Evolutionary conservation across 2,113 vertebrate species (phyloP).

Genomic region (Setophaga coronata): DNA sequence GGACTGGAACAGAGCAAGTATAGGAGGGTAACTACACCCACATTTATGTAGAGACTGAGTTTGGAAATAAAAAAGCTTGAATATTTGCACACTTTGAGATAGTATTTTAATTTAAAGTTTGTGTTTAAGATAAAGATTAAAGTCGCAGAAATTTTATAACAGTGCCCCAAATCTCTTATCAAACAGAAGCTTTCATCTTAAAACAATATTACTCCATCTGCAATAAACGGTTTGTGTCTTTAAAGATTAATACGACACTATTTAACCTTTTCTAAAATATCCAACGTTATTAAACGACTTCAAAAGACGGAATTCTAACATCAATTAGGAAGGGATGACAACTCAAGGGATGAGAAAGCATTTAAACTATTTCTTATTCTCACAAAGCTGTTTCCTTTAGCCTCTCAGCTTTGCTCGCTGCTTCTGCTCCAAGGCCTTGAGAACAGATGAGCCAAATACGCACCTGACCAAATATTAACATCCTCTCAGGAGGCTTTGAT

Average conservation of each 20-base stretch:
- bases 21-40: neutral
- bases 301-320: slow-evolving; percentile 10
- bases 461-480: slow-evolving; percentile 73
- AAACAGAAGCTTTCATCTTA: slow-evolving; percentile 52
- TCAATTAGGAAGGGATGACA: slow-evolving; percentile 41
- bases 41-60: neutral
- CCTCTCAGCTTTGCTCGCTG: neutral
- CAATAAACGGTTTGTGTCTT: slow-evolving; percentile 31
- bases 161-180: slow-evolving; percentile 32
- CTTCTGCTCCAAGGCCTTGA: neutral
- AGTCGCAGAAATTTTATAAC: neutral
- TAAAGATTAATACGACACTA: slow-evolving; percentile 26
- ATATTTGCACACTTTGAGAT: slow-evolving; percentile 22
- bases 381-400: slow-evolving; percentile 46
- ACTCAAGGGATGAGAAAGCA: slow-evolving; percentile 23
- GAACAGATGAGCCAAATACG: slow-evolving; percentile 37
- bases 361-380: slow-evolving; percentile 36
- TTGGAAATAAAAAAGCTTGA: neutral
- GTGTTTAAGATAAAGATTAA: slow-evolving; percentile 23
- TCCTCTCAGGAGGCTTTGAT: slow-evolving; percentile 48
- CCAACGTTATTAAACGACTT: slow-evolving; percentile 35
- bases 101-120: slow-evolving; percentile 45
- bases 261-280: slow-evolving; percentile 62
- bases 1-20: neutral
- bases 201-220: slow-evolving; percentile 42